phyloP scores from a whole-genome alignment of 2,113 vertebrate genomes.

The Rhinolophus sinicus region DNA sequence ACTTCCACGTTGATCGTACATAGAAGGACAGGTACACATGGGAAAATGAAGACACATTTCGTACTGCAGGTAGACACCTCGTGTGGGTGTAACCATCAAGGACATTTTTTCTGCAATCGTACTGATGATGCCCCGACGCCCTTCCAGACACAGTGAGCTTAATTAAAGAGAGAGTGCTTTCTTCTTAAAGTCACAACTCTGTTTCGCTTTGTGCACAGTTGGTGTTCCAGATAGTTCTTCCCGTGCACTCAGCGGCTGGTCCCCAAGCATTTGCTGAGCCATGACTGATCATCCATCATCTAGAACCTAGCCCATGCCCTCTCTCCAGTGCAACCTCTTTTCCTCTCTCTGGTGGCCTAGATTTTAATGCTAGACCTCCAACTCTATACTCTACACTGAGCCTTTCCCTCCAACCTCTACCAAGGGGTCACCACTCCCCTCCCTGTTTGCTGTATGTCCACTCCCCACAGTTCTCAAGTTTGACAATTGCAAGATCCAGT shows the following conservation, averaged over 20 bases:
- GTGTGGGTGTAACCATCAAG: not conserved
- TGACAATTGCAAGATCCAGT: not conserved
- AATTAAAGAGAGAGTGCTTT: not conserved
- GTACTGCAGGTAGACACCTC: not conserved
- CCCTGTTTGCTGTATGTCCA: no score
- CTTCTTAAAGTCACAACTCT: not conserved
- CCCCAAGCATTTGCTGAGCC: not conserved
- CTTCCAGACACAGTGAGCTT: not conserved
- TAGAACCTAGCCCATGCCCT: not conserved
- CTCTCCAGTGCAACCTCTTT: not conserved
- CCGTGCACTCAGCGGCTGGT: not conserved
- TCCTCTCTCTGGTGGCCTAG: not conserved
- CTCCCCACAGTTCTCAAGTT: not conserved
- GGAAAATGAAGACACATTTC: not conserved
- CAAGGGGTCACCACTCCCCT: not conserved
- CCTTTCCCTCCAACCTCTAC: not conserved
- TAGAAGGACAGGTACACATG: not conserved
- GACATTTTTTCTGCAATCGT: not conserved
- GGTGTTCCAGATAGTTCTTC: rapidly evolving
- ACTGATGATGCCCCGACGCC: not conserved
- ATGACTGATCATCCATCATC: not conserved
- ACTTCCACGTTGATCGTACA: not conserved
- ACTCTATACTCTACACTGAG: not conserved
- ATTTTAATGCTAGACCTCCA: not conserved
- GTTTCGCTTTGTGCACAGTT: not conserved